Evolutionary conservation across 2,113 vertebrate species (phyloP), one percentile per base, ranked within the genome.

Genomic region (Bambusicola thoracicus): DNA sequence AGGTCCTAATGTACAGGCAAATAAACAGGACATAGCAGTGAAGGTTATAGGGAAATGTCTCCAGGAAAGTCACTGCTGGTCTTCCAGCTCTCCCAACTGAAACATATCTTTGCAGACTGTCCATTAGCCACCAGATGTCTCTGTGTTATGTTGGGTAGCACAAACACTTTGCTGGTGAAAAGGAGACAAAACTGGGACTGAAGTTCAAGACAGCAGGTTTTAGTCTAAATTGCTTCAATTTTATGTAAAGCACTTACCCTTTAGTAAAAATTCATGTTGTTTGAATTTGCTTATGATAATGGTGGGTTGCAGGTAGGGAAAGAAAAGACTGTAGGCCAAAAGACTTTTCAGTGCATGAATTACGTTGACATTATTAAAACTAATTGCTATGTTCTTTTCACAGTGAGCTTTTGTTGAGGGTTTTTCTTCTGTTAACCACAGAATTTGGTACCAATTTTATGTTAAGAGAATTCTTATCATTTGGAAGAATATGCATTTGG

Each of bases 41-140:
- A 21, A 17, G 24, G 4, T 4, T 27, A 5, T 3, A 6, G 43
- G 12, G 36, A 19, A 17, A 9, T 3, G 1, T 16, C 41, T 25
- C 32, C 25, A 10, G 10, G 8, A 4, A 7, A 46, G 20, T 11
- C 17, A 4, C 38, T 2, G 17, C 25, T 3, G 68, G 21, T 49
- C 27, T 24, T 0, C 27, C 0, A 7, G 17, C 19, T 11, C 1
- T 36, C 16, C 38, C 0, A 3, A 0, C 12, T 6, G 34, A 22
- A 49, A 19, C 34, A 2, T 21, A 30, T 29, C n/a, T 43, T 15
- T 41, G 58, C 74, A 91, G 74, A 8, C 1, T 44, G 29, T 41
- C 59, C 70, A 2, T 69, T 30, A 43, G 41, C 81, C 91, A 46
- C 75, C 87, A 74, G 84, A 7, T 79, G 91, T 89, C 95, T 85